Conservation (phyloP, 2,888 invertebrate genomes). For the Caenorhabditis imperialis region DNA sequence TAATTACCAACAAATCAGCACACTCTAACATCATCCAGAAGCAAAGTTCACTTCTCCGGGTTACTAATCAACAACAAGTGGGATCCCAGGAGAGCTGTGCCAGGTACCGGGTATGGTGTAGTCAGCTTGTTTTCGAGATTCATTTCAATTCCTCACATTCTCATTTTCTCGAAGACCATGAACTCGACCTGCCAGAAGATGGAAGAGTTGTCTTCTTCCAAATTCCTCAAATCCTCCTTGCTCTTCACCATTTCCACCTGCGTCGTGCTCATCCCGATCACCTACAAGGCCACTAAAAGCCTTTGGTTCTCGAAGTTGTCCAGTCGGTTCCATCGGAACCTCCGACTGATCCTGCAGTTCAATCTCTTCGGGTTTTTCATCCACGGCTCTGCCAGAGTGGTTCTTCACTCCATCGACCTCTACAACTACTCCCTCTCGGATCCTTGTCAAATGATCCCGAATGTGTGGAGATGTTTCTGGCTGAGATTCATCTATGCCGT, state of each 20-base stretch:
- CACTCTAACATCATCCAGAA: too few relatives aligned
- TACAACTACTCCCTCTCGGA: slow-evolving; percentile 5
- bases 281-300: neutral
- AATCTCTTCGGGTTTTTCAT: slow-evolving; percentile 16
- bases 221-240: neutral
- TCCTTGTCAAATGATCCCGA: slow-evolving; percentile 17
- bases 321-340: slow-evolving; percentile 7
- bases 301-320: slow-evolving; percentile 11
- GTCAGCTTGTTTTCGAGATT: too few relatives aligned
- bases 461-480: slow-evolving; percentile 25
- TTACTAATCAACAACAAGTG: too few relatives aligned
- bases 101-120: too few relatives aligned
- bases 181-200: neutral
- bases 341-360: slow-evolving; percentile 13
- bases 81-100: too few relatives aligned
- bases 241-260: slow-evolving; percentile 4
- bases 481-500: slow-evolving; percentile 18
- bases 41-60: too few relatives aligned
- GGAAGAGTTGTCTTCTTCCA: slow-evolving; percentile 7
- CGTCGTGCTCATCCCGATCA: slow-evolving; percentile 3
- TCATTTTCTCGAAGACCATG: too few relatives aligned
- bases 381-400: slow-evolving; percentile 6
- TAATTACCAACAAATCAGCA: too few relatives aligned
- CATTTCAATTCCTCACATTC: too few relatives aligned
- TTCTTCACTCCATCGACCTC: slow-evolving; percentile 11